Conservation (phyloP, 2,797 vertebrate genomes). For the Spinibarbus caldwelli region DNA sequence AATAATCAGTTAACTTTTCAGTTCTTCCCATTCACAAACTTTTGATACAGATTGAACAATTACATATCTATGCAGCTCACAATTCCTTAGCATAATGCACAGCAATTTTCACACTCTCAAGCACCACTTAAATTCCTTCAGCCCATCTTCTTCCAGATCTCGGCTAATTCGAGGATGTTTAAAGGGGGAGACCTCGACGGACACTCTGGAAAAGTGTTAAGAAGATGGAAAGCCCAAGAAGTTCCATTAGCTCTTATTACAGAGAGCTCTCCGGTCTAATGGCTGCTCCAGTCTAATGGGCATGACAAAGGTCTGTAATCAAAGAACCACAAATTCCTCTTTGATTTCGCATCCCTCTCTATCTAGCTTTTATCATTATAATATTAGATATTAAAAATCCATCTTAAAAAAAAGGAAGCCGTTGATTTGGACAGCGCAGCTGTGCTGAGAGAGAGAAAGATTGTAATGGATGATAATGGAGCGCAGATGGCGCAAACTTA, state of each 20-base stretch:
- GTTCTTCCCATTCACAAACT: neutral
- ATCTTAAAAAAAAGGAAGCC: constrained; percentile 50
- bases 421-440: constrained; percentile 40
- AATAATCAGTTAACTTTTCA: neutral
- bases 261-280: constrained; percentile 52
- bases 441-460: constrained; percentile 28
- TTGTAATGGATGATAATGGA: constrained; percentile 36
- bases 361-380: constrained; percentile 46
- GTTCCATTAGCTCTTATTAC: constrained; percentile 55
- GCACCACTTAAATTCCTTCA: constrained; percentile 23
- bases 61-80: neutral
- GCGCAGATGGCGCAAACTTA: constrained; percentile 35
- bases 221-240: constrained; percentile 38
- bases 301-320: constrained; percentile 60
- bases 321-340: constrained; percentile 52
- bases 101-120: constrained; percentile 1
- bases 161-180: constrained; percentile 48
- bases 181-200: constrained; percentile 43
- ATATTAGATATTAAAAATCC: constrained; percentile 57
- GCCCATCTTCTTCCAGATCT: constrained; percentile 6
- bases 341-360: constrained; percentile 34
- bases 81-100: neutral
- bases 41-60: constrained; percentile 15
- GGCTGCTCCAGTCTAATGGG: constrained; percentile 42
- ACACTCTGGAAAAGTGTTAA: constrained; percentile 29